Evolutionary conservation across 2,113 vertebrate genomes (phyloP).

Genomic region (Chaetodon auriga): DNA sequence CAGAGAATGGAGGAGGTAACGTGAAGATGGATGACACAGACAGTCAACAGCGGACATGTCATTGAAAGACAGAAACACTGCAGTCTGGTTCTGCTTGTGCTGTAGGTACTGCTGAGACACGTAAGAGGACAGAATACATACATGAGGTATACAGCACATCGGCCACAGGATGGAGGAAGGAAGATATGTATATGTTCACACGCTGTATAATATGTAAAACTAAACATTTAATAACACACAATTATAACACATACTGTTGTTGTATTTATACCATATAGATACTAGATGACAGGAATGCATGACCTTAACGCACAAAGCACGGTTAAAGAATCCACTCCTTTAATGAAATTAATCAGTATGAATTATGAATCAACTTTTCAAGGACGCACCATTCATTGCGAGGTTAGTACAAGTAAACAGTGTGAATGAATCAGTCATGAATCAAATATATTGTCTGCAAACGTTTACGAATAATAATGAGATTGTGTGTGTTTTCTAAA

Average conservation of each 20-base stretch:
- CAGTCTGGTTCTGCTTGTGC: conserved; percentile 10
- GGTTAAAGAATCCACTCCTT: not conserved
- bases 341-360: not conserved
- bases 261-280: not conserved
- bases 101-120: conserved; percentile 18
- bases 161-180: not conserved
- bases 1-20: conserved; percentile 28
- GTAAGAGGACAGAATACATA: conserved; percentile 4
- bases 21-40: conserved; percentile 15
- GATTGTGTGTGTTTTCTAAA: not conserved
- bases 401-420: not conserved
- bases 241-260: not conserved
- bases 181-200: not conserved
- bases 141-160: not conserved
- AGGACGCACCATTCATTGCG: not conserved
- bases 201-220: not conserved
- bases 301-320: conserved; percentile 7
- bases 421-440: not conserved
- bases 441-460: not conserved
- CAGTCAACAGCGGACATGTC: not conserved
- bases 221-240: conserved; percentile 8
- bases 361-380: not conserved
- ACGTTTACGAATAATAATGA: conserved; percentile 5
- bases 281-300: conserved; percentile 9
- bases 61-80: conserved; percentile 18